These are phyloP conservation scores for Syndactyla subalaris DNA, from an alignment of 2,797 vertebrate species.

Conservation along the genomic window DNA sequence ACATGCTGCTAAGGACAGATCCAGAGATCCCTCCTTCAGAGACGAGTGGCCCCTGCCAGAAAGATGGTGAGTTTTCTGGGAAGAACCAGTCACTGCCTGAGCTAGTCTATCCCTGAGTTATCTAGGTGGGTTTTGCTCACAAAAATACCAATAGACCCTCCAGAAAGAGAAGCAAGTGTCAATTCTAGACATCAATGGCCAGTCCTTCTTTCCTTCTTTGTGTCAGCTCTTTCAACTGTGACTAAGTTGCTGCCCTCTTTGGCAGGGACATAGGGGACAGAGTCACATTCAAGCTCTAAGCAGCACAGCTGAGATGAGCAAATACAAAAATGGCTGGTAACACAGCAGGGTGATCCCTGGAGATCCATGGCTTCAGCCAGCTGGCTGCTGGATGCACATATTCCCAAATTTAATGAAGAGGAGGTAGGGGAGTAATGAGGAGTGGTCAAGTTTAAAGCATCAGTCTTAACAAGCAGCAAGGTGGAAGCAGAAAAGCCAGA, in stretches of 20 bases:
- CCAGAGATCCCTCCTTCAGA: background rate
- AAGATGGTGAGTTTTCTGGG: background rate
- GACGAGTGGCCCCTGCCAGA: rapidly evolving
- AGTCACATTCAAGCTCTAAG: background rate
- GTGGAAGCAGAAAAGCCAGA: conserved; percentile 33
- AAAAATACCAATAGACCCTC: background rate
- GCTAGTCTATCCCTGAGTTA: background rate
- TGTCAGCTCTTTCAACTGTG: background rate
- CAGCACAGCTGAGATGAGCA: background rate
- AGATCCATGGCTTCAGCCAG: background rate
- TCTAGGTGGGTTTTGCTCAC: background rate
- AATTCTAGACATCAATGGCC: rapidly evolving
- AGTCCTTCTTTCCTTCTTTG: background rate
- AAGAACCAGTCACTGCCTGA: background rate
- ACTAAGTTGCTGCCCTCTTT: background rate
- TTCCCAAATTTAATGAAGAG: background rate
- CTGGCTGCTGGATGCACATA: background rate
- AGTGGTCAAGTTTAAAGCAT: background rate
- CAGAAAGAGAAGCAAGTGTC: background rate
- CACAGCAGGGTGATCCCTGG: background rate
- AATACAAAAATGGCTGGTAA: rapidly evolving
- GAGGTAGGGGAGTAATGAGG: background rate
- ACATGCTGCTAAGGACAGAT: rapidly evolving
- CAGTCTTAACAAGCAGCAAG: background rate
- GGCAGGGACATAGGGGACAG: background rate